phyloP scores from a whole-genome alignment of 2,888 invertebrate species.

The Apoda limacodes region DNA sequence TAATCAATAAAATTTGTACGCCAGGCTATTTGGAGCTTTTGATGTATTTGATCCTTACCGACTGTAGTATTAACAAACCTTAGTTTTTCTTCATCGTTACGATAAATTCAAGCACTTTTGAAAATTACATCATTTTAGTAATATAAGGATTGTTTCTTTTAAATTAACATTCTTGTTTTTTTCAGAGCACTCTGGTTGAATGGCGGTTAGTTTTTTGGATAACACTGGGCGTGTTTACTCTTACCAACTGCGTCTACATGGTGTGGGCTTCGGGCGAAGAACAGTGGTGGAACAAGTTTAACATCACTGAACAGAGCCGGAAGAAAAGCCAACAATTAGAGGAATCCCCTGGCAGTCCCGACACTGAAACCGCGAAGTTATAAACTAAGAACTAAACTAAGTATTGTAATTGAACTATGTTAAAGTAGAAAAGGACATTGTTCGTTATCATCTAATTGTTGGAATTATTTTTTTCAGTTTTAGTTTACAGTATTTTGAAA shows the following conservation, averaged over 20 bases:
- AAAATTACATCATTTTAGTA: not conserved
- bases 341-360: slow-evolving; percentile 30
- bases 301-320: slow-evolving; percentile 37
- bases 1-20: too few relatives aligned
- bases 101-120: too few relatives aligned
- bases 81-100: too few relatives aligned
- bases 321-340: slow-evolving; percentile 41
- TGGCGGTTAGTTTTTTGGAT: slow-evolving; percentile 89
- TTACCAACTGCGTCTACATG: slow-evolving; percentile 78
- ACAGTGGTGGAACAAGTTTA: slow-evolving; percentile 82
- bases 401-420: too few relatives aligned
- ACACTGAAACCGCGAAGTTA: slow-evolving; percentile 46
- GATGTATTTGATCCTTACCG: too few relatives aligned
- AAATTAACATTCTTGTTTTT: slow-evolving; percentile 18
- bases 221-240: slow-evolving; percentile 76
- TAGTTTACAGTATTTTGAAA: too few relatives aligned
- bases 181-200: slow-evolving; percentile 72
- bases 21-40: too few relatives aligned
- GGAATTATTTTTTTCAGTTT: too few relatives aligned
- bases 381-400: too few relatives aligned
- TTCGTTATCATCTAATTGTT: too few relatives aligned
- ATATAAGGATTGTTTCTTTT: not conserved
- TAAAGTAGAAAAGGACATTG: too few relatives aligned
- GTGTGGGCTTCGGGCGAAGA: slow-evolving; percentile 82
- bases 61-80: too few relatives aligned